phyloP scores from a whole-genome alignment of 2,888 invertebrate genomes.

The Sycophila texana region DNA sequence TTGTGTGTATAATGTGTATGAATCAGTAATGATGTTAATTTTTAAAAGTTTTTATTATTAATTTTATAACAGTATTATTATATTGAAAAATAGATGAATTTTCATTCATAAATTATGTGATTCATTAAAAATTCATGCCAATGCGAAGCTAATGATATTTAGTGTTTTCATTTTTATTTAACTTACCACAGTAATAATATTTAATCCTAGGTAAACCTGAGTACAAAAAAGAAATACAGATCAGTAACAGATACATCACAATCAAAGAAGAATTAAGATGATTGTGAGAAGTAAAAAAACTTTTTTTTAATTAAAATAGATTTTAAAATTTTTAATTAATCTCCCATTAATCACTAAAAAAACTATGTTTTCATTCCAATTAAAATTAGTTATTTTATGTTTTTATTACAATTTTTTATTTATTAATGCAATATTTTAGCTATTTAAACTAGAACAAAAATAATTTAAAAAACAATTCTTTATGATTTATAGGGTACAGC shows the following conservation, averaged over 20 bases:
- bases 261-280: neutral
- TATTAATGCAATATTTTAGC: neutral
- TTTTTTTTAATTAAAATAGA: neutral
- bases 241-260: slow-evolving; percentile 42
- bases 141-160: slow-evolving; percentile 50
- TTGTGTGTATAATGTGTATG: slow-evolving; percentile 1
- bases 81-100: slow-evolving; percentile 18
- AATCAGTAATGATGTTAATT: slow-evolving; percentile 5
- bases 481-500: neutral
- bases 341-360: slow-evolving; percentile 22
- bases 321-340: neutral
- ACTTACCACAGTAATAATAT: slow-evolving; percentile 82
- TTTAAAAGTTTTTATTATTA: neutral
- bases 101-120: neutral
- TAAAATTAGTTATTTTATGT: slow-evolving; percentile 17
- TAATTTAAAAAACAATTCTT: slow-evolving; percentile 27
- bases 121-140: slow-evolving; percentile 17
- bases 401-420: slow-evolving; percentile 25
- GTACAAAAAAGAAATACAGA: slow-evolving; percentile 65
- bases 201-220: slow-evolving; percentile 82
- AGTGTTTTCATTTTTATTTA: slow-evolving; percentile 39
- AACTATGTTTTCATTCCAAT: neutral
- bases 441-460: slow-evolving; percentile 36
- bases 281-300: neutral
- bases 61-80: neutral